These are phyloP conservation scores for Rhizoglyphus robini DNA, from an alignment of 1,140 invertebrate species.

Conservation along the genomic window DNA sequence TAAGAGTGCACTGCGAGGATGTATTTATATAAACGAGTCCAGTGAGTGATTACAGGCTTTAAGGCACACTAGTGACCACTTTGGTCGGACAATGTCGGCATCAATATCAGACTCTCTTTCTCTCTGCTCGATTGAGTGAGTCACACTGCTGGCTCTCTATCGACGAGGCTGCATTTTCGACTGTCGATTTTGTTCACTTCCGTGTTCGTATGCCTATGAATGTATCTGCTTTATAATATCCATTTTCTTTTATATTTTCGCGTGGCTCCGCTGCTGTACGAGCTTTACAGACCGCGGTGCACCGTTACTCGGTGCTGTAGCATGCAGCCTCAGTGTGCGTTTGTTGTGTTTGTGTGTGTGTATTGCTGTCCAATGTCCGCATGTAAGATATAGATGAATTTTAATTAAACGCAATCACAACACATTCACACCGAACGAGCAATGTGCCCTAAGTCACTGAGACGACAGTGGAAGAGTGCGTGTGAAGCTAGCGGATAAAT, in stretches of 20 bases:
- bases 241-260: neutral
- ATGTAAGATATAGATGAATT: too few relatives aligned
- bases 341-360: too few relatives aligned
- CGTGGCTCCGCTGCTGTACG: too few relatives aligned
- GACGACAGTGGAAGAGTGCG: too few relatives aligned
- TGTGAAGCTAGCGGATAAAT: too few relatives aligned
- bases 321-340: too few relatives aligned
- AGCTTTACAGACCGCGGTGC: too few relatives aligned
- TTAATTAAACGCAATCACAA: neutral
- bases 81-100: conserved; percentile 9
- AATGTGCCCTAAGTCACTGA: too few relatives aligned
- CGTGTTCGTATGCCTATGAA: conserved; percentile 2
- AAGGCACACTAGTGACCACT: neutral
- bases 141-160: neutral
- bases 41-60: neutral
- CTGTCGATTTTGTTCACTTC: conserved; percentile 1
- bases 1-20: too few relatives aligned
- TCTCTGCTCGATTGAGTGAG: neutral
- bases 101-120: conserved; percentile 6
- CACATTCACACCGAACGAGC: neutral
- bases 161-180: neutral
- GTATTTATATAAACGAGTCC: conserved; percentile 8
- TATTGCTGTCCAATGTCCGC: too few relatives aligned
- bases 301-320: too few relatives aligned
- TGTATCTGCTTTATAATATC: neutral